A percentile compares a stretch with the other conserved stretches of the same genome.
phyloP scores from a whole-genome alignment of 2,888 invertebrate species.

The Anaspis maculata region DNA sequence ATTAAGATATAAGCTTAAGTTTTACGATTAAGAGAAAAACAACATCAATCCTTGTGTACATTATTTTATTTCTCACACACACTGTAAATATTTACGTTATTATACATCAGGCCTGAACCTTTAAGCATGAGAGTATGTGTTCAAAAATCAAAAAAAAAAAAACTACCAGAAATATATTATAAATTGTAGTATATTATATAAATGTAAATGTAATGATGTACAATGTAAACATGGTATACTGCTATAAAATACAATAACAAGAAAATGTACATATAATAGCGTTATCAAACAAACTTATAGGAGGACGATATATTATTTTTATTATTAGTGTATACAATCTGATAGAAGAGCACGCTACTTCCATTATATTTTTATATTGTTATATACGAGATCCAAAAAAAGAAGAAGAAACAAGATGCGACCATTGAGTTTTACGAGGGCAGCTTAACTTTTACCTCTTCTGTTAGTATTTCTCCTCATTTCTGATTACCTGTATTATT shows the following conservation, averaged over 20 bases:
- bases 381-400: too few relatives aligned
- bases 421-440: too few relatives aligned
- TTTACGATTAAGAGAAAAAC: too few relatives aligned
- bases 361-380: slow-evolving; percentile 16
- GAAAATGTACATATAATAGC: slow-evolving; percentile 22
- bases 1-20: not conserved
- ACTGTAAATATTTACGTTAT: not conserved
- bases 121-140: slow-evolving; percentile 12
- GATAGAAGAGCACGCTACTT: slow-evolving; percentile 17
- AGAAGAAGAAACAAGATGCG: too few relatives aligned
- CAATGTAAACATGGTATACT: slow-evolving; percentile 17
- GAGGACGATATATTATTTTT: slow-evolving; percentile 7
- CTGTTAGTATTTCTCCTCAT: too few relatives aligned
- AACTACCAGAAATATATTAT: slow-evolving; percentile 6
- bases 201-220: too few relatives aligned
- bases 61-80: too few relatives aligned
- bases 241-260: slow-evolving; percentile 22
- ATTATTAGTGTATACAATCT: slow-evolving; percentile 9
- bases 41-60: not conserved
- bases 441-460: too few relatives aligned
- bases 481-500: too few relatives aligned
- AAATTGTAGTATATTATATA: too few relatives aligned
- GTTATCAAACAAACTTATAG: slow-evolving; percentile 8
- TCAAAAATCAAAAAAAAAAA: slow-evolving; percentile 11
- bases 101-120: not conserved